Base-by-base conservation (phyloP, 2,888 invertebrate genomes). In the Anthophora plumipes region DNA sequence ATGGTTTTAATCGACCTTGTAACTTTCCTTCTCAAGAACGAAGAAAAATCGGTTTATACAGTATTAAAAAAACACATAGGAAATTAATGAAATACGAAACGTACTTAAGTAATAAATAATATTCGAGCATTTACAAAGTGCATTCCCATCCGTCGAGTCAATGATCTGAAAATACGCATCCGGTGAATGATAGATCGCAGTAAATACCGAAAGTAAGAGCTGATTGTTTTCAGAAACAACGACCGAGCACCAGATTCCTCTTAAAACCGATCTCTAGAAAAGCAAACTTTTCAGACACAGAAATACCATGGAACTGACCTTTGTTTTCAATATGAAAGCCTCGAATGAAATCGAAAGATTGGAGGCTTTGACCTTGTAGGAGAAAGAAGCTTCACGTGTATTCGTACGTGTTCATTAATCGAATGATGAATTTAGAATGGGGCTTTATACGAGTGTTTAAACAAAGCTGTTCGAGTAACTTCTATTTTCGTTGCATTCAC, bases 151-250 rank as follows among this genome's bases (percentile, higher is more conserved):
- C 12, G 52, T 43, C 22, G 46, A 31, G 22, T 48, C 22, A 22
- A 41, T 22, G 48, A 55, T 67, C 75, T 50, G 14, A 57, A 81
- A 84, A 78, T 84, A 78, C 22, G 5, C 25, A 17, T 48, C 20
- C 14, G 25, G 12, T 11, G 59, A 17, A 14, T 57, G 52, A 66
- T 67, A 39, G 48, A 63, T n/a, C 54, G 50, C 50, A 46, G 17
- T 52, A 59, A 55, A 41, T 52, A 5, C 12, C 17, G 5, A 20
- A 31, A n/a, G 8, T 50, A 41, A 83, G 66, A 60, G 37, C 14
- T 50, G 81, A 48, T 84, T 84, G 73, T 84, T 84, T 81, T 71
- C 67, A 39, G 39, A 48, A n/a, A 14, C 39, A 54, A 48, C 57
- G 48, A 11, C 7, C 20, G 74, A 43, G 11, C 39, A 9, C 0